A percentile compares a stretch with the other conserved stretches of the same genome.
Evolutionary conservation across 2,797 vertebrate species (phyloP).

Genomic region (Halcyon leucocephala): DNA sequence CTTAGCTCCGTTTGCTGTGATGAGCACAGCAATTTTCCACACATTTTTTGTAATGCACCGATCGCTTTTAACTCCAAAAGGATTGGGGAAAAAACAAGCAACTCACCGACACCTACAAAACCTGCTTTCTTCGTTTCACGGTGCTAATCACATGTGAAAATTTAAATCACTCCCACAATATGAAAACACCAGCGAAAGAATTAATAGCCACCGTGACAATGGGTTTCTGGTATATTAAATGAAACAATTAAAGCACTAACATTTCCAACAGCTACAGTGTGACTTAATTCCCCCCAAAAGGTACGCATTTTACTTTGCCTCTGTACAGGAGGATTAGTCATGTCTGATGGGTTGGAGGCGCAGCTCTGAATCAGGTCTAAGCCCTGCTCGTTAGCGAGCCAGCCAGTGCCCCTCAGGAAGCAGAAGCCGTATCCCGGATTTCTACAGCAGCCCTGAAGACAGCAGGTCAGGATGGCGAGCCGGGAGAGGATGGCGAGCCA

Average conservation of each 20-base stretch:
- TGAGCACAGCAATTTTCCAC: slow-evolving; percentile 2
- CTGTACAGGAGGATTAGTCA: not conserved
- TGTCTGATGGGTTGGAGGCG: not conserved
- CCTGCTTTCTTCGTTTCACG: not conserved
- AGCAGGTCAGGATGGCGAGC: rapidly evolving
- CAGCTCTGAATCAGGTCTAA: not conserved
- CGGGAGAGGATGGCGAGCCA: rapidly evolving
- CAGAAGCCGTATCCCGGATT: not conserved
- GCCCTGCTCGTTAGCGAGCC: not conserved
- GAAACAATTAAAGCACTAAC: not conserved
- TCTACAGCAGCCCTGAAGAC: not conserved
- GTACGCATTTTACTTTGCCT: not conserved
- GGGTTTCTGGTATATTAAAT: not conserved
- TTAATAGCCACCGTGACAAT: not conserved
- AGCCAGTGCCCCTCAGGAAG: not conserved
- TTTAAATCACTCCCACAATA: not conserved
- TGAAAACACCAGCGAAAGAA: not conserved
- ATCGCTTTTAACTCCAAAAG: not conserved
- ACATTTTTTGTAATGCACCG: not conserved
- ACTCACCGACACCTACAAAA: slow-evolving; percentile 3
- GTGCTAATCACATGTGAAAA: not conserved
- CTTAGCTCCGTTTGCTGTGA: not conserved
- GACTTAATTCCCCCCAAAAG: not conserved
- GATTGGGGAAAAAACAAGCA: not conserved
- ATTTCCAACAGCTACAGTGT: not conserved